Conservation (phyloP, 2,888 invertebrate species). For the Melangyna quadrimaculata region DNA sequence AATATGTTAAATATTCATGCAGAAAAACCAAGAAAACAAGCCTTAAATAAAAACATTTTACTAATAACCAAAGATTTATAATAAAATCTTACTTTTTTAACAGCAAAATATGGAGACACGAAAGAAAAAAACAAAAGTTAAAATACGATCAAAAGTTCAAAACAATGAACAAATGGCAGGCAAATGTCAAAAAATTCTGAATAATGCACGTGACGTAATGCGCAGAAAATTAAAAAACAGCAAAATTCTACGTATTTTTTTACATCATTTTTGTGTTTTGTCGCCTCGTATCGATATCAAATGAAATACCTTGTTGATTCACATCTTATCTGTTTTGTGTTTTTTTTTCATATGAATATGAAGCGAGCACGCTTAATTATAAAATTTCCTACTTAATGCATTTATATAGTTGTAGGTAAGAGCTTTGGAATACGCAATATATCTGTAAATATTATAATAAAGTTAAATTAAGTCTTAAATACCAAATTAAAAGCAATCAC, state of each 20-base stretch:
- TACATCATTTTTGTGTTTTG: not conserved
- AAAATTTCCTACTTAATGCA: conserved; percentile 11
- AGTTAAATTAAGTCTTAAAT: not conserved
- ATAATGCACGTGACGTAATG: conserved; percentile 26
- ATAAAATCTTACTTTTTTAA: conserved; percentile 1
- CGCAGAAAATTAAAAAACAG: conserved; percentile 8
- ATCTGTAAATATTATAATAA: not conserved
- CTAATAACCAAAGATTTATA: not conserved
- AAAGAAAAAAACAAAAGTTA: not conserved
- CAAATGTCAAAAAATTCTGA: conserved; percentile 15
- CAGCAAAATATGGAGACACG: not conserved
- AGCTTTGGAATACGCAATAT: not conserved
- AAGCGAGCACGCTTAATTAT: not conserved
- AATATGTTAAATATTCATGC: not conserved
- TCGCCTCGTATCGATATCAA: not conserved
- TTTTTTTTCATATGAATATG: not conserved
- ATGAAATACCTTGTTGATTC: conserved; percentile 19
- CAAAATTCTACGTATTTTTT: not conserved
- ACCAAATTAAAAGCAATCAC: conserved; percentile 4
- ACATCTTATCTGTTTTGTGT: conserved; percentile 10
- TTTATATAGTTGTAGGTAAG: not conserved
- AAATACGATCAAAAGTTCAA: not conserved
- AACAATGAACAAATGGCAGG: conserved; percentile 11
- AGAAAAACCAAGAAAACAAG: not conserved
- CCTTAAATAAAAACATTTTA: not conserved